phyloP scores from a whole-genome alignment of 1,140 invertebrate genomes.

The Aphaenogaster rudis region DNA sequence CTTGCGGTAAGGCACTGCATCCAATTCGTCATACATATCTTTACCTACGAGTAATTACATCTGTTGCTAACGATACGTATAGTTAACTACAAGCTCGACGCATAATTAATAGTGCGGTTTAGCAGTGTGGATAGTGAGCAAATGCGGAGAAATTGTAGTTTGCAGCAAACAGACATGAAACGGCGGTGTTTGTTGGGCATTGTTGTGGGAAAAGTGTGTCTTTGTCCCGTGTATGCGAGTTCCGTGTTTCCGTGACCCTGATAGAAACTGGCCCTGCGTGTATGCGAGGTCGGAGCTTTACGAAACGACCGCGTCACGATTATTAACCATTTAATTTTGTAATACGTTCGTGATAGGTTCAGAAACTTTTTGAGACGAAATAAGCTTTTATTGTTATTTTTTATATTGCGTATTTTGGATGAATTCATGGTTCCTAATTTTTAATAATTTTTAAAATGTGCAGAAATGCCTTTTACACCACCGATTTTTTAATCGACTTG shows the following conservation, averaged over 20 bases:
- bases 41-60: not conserved
- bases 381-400: not conserved
- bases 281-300: constrained; percentile 37
- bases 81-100: not conserved
- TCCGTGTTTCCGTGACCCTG: constrained; percentile 85
- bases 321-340: constrained; percentile 27
- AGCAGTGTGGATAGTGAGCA: constrained; percentile 43
- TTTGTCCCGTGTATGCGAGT: constrained; percentile 82
- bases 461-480: not conserved
- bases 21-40: not conserved
- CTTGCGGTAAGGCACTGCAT: not conserved
- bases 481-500: not conserved
- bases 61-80: not conserved
- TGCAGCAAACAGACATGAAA: constrained; percentile 49
- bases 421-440: not conserved
- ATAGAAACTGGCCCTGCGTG: constrained; percentile 76
- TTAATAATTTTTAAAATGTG: not conserved
- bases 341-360: constrained; percentile 1
- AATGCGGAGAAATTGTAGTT: constrained; percentile 76
- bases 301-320: constrained; percentile 9
- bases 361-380: not conserved
- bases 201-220: constrained; percentile 86
- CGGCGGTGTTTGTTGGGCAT: constrained; percentile 74
- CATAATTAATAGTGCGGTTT: constrained; percentile 46
- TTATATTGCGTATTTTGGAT: not conserved